phyloP scores from a whole-genome alignment of 2,797 vertebrate species.

The Enteromius argenteus region DNA sequence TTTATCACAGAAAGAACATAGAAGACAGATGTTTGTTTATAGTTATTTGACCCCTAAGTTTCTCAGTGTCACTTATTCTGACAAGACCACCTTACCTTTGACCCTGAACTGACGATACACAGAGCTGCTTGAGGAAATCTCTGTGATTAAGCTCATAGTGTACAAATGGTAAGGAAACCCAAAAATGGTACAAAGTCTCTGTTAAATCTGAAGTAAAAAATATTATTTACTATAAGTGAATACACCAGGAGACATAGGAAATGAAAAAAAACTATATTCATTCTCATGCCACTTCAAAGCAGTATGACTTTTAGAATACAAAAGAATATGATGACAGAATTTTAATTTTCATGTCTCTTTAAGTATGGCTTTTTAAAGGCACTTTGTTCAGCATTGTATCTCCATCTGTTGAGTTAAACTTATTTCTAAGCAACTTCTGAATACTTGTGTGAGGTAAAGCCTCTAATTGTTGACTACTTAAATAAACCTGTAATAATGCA shows the following conservation, averaged over 20 bases:
- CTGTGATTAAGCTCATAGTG: not conserved
- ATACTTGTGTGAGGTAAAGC: not conserved
- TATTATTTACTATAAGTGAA: not conserved
- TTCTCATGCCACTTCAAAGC: not conserved
- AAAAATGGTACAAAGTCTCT: not conserved
- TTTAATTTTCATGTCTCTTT: not conserved
- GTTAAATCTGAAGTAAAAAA: not conserved
- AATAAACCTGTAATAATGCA: slow-evolving; percentile 6
- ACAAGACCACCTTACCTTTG: slow-evolving; percentile 5
- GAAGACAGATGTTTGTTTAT: slow-evolving; percentile 16
- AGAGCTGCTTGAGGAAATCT: not conserved
- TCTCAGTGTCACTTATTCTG: slow-evolving; percentile 1
- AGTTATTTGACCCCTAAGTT: not conserved
- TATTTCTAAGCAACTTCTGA: not conserved
- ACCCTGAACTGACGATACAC: slow-evolving; percentile 21
- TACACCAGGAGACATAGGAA: not conserved
- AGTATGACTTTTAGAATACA: not conserved
- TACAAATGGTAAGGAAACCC: not conserved
- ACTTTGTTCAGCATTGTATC: not conserved
- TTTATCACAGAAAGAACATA: not conserved
- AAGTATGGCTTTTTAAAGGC: not conserved
- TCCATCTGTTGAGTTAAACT: not conserved
- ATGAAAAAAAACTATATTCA: not conserved
- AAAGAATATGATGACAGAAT: not conserved
- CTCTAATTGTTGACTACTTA: not conserved